A percentile compares a stretch with the other conserved stretches of the same genome.
These are phyloP conservation scores for Cricetomys ansorgei DNA, from an alignment of 2,113 vertebrate genomes.

Conservation along the genomic window DNA sequence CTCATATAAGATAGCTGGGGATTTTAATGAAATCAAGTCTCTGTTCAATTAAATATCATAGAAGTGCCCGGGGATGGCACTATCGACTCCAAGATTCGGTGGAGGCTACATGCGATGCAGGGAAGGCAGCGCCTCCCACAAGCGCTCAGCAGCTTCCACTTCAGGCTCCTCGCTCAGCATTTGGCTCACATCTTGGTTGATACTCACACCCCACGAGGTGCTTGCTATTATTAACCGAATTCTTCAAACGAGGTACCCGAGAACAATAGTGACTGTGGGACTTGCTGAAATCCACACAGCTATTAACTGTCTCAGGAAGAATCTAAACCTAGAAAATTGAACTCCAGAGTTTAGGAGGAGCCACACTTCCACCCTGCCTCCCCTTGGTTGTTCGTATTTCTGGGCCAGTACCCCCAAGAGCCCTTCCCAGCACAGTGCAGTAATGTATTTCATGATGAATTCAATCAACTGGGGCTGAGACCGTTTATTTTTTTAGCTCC, in stretches of 20 bases:
- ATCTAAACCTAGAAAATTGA: slow-evolving; percentile 50
- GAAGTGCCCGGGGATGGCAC: background rate
- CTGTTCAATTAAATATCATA: slow-evolving; percentile 10
- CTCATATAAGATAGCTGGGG: background rate
- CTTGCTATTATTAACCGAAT: slow-evolving; percentile 48
- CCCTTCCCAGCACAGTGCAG: background rate
- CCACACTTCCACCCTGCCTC: background rate
- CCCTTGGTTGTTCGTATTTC: slow-evolving; percentile 31
- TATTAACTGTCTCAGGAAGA: slow-evolving; percentile 64
- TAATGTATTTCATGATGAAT: background rate
- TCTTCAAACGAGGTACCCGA: slow-evolving; percentile 39
- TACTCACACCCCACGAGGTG: background rate
- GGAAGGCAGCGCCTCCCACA: background rate
- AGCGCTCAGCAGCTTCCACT: background rate
- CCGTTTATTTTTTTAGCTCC: background rate
- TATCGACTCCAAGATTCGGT: background rate
- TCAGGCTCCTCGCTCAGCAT: background rate
- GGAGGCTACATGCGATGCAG: background rate
- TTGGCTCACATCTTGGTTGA: background rate
- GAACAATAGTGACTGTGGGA: slow-evolving; percentile 28
- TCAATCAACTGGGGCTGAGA: background rate
- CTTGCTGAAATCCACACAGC: slow-evolving; percentile 64
- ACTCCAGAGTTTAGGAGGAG: slow-evolving; percentile 40
- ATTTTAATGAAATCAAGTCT: slow-evolving; percentile 46
- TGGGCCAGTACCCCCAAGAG: background rate